Evolutionary conservation across 2,113 vertebrate genomes (phyloP).

Genomic region (rat (Rattus norvegicus)): GRCr8 NC_086031.1:38375001-38375500

Average conservation of each 20-base stretch:
- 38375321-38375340: not conserved
- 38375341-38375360: not conserved
- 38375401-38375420: not conserved
- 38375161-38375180: not conserved
- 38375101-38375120: not conserved
- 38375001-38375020: not conserved
- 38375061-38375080: not conserved
- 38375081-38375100: not conserved
- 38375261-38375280: conserved; percentile 47
- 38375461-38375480: not conserved
- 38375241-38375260: not conserved
- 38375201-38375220: not conserved
- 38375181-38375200: not conserved
- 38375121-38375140: not conserved
- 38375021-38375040: not conserved
- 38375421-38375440: not conserved
- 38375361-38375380: not conserved
- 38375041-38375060: not conserved
- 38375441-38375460: not conserved
- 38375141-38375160: not conserved
- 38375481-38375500: not conserved
- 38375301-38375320: not conserved
- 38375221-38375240: not conserved
- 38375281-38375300: not conserved
- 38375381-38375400: not conserved